A percentile compares a stretch with the other conserved stretches of the same genome.
phyloP scores from a whole-genome alignment of 2,888 invertebrate genomes.

The Volucella zonaria region DNA sequence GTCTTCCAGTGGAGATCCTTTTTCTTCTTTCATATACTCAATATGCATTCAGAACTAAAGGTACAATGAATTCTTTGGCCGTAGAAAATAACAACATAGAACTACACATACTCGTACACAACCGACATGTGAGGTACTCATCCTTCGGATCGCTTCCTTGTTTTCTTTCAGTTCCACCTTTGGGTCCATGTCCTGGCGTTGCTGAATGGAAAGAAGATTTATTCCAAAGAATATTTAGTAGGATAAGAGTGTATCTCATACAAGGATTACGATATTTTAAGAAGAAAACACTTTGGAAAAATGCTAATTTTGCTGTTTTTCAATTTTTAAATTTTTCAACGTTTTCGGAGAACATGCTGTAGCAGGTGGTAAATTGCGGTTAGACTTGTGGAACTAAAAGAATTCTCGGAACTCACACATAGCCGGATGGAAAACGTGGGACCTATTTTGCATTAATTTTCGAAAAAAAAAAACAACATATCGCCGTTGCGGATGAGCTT shows the following conservation, averaged over 20 bases:
- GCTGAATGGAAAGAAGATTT: not conserved
- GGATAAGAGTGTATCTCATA: not conserved
- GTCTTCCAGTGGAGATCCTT: not conserved
- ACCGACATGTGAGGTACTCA: no score
- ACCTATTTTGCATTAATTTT: constrained; percentile 16
- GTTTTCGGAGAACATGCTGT: not conserved
- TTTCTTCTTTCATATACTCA: not conserved
- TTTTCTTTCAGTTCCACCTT: no score
- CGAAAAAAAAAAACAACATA: not conserved
- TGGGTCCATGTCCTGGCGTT: no score
- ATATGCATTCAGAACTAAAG: not conserved
- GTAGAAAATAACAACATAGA: not conserved
- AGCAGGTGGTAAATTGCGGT: constrained; percentile 31
- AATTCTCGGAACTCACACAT: not conserved
- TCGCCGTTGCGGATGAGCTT: not conserved
- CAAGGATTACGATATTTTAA: constrained; percentile 12
- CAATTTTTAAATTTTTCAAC: not conserved
- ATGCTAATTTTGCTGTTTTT: constrained; percentile 16
- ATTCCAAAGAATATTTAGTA: constrained; percentile 13
- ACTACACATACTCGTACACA: not conserved
- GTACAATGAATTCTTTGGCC: constrained; percentile 21
- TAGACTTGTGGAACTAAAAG: no score
- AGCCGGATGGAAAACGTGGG: constrained; percentile 15
- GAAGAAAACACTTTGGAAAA: constrained; percentile 7
- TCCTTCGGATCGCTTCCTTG: no score